Evolutionary conservation across 2,113 vertebrate genomes (phyloP).

Genomic region (Caracal caracal): DNA sequence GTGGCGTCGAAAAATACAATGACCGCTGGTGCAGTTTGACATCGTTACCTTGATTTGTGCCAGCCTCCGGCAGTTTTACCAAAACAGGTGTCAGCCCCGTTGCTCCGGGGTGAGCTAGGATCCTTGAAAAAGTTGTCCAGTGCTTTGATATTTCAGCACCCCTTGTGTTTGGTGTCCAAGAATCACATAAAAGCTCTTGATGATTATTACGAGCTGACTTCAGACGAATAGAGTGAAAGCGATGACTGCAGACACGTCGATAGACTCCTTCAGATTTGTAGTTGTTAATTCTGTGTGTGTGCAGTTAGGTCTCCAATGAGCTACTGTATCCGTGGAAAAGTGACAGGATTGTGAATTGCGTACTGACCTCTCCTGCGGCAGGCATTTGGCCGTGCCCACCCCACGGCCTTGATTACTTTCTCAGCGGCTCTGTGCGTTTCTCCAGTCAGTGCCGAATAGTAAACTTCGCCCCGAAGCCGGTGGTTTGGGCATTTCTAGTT

Average conservation of each 20-base stretch:
- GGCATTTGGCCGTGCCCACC: rapidly evolving
- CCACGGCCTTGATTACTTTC: rapidly evolving
- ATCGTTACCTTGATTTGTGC: rapidly evolving
- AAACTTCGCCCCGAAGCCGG: not conserved
- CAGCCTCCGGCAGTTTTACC: not conserved
- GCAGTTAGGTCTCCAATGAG: not conserved
- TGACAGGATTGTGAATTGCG: rapidly evolving
- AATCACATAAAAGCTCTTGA: not conserved
- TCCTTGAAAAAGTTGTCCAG: not conserved
- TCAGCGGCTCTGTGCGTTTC: not conserved
- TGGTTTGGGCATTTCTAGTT: not conserved
- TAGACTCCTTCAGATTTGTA: not conserved
- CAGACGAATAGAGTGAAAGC: not conserved
- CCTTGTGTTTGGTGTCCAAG: rapidly evolving
- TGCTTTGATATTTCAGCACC: not conserved
- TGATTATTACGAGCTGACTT: not conserved
- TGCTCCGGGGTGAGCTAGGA: rapidly evolving
- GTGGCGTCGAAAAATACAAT: rapidly evolving
- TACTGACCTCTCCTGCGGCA: rapidly evolving
- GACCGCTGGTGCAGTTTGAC: rapidly evolving
- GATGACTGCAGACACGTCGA: not conserved
- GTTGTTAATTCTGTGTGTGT: not conserved
- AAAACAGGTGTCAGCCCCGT: too few species aligned
- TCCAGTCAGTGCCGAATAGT: rapidly evolving
- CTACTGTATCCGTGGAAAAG: too few species aligned